Base-by-base conservation (phyloP, 1,140 invertebrate genomes). In the Bombus sylvicola region DNA sequence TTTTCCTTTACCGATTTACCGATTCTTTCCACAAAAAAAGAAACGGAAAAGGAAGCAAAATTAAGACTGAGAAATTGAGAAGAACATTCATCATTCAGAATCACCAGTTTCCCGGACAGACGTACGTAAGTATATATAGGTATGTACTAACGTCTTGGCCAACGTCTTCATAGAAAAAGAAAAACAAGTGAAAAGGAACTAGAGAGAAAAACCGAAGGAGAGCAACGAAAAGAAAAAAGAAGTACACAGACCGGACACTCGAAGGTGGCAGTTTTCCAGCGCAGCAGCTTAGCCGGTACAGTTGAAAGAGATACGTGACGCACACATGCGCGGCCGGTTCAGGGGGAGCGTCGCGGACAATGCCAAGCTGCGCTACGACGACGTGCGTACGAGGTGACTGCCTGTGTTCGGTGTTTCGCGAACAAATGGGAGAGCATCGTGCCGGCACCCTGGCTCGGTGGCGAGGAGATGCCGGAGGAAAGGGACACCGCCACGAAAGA, bases 341-440 rank as follows among this genome's bases (percentile, higher is more conserved):
- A 66, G 15, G 39, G 66, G 66, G 76, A 80, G 78, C 77, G 81
- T 83, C 34, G 57, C 66, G 88, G 80, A 89, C 88, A 89, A 89
- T 89, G 77, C 88, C 64, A 64, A 31, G 87, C 77, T 81, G 87
- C 81, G 83, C 87, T 86, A 86, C 87, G 83, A 85, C 86, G 77
- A 86, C 83, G 81, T 88, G 92, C 89, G 85, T 91, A 94, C 90
- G 90, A 91, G 90, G 89, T 89, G 90, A 91, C 89, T 90, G 90
- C 85, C 90, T 93, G 92, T 92, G 92, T 93, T 93, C 91, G 92
- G 94, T 94, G 94, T 95, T 94, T 94, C 82, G 92, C 89, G 94
- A 95, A 95, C 94, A 95, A 95, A 95, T 95, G 93, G 92, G 92
- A 92, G 92, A 93, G 92, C 92, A 92, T 92, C 90, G 88, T 85